Evolutionary conservation across 2,888 invertebrate species (phyloP).

Genomic region (Drosophila mettleri): DNA sequence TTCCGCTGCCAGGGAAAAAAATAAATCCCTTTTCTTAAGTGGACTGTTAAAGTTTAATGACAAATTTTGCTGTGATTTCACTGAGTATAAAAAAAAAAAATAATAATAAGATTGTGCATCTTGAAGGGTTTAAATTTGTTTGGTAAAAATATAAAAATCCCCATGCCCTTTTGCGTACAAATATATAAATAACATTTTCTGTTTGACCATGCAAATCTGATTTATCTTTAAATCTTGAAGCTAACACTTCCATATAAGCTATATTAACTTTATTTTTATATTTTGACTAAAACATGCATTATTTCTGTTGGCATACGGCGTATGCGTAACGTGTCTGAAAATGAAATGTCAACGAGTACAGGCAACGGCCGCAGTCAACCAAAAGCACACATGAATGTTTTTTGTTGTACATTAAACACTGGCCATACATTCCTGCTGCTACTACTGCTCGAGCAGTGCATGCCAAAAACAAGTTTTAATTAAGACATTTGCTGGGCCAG

Average conservation of each 20-base stretch:
- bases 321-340: constrained; percentile 51
- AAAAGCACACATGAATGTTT: constrained; percentile 34
- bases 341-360: constrained; percentile 39
- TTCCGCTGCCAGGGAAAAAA: background rate
- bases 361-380: constrained; percentile 30
- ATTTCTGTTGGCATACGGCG: constrained; percentile 33
- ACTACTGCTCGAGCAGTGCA: constrained; percentile 16
- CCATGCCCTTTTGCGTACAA: too few species aligned
- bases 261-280: background rate
- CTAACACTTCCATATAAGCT: background rate
- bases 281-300: background rate
- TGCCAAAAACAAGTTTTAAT: constrained; percentile 70
- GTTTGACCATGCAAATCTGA: background rate
- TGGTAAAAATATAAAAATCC: background rate
- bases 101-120: background rate
- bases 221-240: background rate
- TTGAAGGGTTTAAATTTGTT: too few species aligned
- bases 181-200: too few species aligned
- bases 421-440: constrained; percentile 28
- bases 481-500: constrained; percentile 71
- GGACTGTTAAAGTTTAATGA: background rate
- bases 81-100: background rate
- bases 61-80: background rate
- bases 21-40: background rate
- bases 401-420: constrained; percentile 31